Base-by-base conservation (phyloP, 2,113 vertebrate genomes). In the Triplophysa dalaica region DNA sequence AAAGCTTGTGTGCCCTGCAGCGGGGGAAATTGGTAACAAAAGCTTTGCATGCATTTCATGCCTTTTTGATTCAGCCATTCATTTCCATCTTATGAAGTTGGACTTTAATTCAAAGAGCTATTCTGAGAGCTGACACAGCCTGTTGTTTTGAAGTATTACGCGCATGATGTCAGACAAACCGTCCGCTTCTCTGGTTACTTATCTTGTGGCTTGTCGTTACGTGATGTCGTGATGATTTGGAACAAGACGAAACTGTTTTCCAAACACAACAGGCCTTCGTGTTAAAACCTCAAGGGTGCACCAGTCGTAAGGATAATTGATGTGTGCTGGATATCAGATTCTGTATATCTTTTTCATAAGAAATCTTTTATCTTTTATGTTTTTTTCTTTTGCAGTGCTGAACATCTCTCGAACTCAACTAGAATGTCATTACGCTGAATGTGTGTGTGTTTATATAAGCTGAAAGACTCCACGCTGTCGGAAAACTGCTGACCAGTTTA, bases 401-500 rank as follows among this genome's bases (percentile, higher is more conserved):
- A 58, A 58, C 19, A n/a, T n/a, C 54, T 21, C 8, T 58, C 3
- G 19, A 58, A 21, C 54, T 58, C n/a, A 10, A 9, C n/a, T 58
- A 17, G 54, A 58, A 58, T 58, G n/a, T 9, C 54, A 74, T 19
- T 12, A 72, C 6, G 12, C 56, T 19, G 21, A 1, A 24, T 24
- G 24, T 24, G 24, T 24, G 75, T 17, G 70, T 13, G 69, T 43
- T 11, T 58, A 24, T 21, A 52, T 65, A 43, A 22, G 43, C 70
- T 26, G 60, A 70, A 65, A 60, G 11, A 78, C 81, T 85, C 75
- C 87, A 85, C 78, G 48, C 79, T 81, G 85, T 60, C 72, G 85
- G 83, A 81, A 87, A 81, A 84, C 72, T 88, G 88, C 88, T 90
- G 89, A 92, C 79, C 78, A 61, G 70, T 85, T 79, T 16, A 1